phyloP scores from a whole-genome alignment of 2,888 invertebrate species.

The Apotomis capreana region DNA sequence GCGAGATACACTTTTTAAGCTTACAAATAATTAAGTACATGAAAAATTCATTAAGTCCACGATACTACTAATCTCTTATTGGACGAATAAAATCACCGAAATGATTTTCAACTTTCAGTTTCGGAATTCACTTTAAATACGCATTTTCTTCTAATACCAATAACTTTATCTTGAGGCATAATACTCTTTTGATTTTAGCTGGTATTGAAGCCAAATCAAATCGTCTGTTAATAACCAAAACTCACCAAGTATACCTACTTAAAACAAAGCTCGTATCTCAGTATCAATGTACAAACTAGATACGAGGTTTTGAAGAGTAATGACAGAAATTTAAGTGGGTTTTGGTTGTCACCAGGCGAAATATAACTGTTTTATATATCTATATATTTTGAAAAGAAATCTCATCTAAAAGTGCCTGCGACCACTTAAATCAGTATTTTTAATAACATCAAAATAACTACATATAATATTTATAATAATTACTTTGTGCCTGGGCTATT shows the following conservation, averaged over 20 bases:
- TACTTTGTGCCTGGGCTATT: constrained; percentile 18
- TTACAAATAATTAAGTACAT: constrained; percentile 79
- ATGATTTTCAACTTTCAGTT: constrained; percentile 24
- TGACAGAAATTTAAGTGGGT: too few relatives aligned
- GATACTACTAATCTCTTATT: constrained; percentile 69
- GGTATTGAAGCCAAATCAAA: constrained; percentile 2
- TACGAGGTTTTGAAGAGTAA: too few relatives aligned
- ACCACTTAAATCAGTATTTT: constrained; percentile 23
- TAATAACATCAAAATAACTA: constrained; percentile 12
- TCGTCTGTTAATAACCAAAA: too few relatives aligned
- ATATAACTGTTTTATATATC: background rate
- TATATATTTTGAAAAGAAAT: constrained; percentile 27
- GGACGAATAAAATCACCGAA: constrained; percentile 61
- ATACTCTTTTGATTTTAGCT: constrained; percentile 7
- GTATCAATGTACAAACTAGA: too few relatives aligned
- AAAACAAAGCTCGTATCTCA: too few relatives aligned
- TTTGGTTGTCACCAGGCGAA: too few relatives aligned
- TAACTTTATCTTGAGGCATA: constrained; percentile 12
- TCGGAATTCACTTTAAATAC: background rate
- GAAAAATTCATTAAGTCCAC: constrained; percentile 68
- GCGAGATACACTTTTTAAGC: constrained; percentile 65
- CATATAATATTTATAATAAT: constrained; percentile 25
- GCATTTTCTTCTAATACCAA: constrained; percentile 7
- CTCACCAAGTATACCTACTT: too few relatives aligned
- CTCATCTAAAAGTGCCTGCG: constrained; percentile 9